Evolutionary conservation across 2,113 vertebrate species (phyloP).

Genomic region (human): DNA sequence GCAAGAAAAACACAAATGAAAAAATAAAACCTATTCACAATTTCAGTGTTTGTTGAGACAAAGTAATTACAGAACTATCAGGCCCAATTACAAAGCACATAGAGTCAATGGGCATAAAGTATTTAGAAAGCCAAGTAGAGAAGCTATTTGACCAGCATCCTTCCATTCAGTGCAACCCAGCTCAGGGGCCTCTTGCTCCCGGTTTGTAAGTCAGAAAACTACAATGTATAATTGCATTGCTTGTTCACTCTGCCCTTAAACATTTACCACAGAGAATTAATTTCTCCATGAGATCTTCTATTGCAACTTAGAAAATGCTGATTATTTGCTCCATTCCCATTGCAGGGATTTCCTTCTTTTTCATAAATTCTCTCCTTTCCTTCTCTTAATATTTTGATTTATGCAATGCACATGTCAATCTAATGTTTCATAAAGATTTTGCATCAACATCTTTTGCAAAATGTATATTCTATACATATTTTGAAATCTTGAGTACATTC

Average conservation of each 20-base stretch:
- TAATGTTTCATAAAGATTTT: background rate
- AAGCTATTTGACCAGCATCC: background rate
- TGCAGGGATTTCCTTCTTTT: background rate
- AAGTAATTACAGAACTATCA: conserved; percentile 71
- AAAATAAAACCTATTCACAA: conserved; percentile 62
- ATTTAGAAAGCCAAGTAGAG: conserved; percentile 50
- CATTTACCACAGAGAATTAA: conserved; percentile 8
- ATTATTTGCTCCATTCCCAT: background rate
- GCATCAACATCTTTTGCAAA: background rate
- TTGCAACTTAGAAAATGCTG: background rate
- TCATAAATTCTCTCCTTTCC: fast-evolving
- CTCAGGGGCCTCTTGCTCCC: background rate
- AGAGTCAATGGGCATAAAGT: conserved; percentile 64
- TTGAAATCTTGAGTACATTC: background rate
- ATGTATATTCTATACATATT: background rate
- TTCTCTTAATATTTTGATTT: background rate
- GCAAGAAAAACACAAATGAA: conserved; percentile 63
- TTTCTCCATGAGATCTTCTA: background rate
- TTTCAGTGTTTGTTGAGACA: conserved; percentile 68
- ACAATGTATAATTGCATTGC: background rate
- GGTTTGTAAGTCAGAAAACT: conserved; percentile 36
- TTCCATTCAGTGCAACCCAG: background rate
- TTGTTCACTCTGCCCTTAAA: conserved; percentile 49
- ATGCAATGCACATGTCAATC: background rate
- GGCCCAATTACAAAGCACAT: conserved; percentile 67